These are phyloP conservation scores for Leptopilina drosophilae DNA, from an alignment of 2,888 invertebrate species.

Conservation along the genomic window DNA sequence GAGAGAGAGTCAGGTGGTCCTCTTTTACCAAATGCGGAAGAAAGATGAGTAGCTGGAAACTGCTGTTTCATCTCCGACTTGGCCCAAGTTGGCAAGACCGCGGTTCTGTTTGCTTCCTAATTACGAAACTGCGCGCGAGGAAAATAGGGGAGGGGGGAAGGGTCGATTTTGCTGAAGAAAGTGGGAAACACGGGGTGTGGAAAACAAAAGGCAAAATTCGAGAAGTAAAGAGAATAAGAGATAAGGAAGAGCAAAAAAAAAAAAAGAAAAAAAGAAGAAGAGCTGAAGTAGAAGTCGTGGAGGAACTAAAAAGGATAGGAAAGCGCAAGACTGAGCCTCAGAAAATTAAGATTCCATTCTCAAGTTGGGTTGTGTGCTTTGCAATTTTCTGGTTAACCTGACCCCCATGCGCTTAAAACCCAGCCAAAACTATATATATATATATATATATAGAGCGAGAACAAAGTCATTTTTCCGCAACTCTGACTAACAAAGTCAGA, in stretches of 20 bases:
- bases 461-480: neutral
- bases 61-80: conserved; percentile 71
- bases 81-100: conserved; percentile 72
- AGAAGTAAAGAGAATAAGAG: conserved; percentile 5
- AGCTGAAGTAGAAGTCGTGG: conserved; percentile 40
- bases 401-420: neutral
- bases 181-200: conserved; percentile 39
- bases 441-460: neutral
- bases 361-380: conserved; percentile 67
- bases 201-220: conserved; percentile 40
- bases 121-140: conserved; percentile 63
- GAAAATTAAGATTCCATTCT: conserved; percentile 70
- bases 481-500: neutral
- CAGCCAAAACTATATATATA: conserved; percentile 3
- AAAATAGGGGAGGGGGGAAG: neutral
- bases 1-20: conserved; percentile 54
- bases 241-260: neutral
- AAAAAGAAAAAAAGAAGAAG: neutral
- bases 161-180: neutral
- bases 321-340: conserved; percentile 58
- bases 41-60: conserved; percentile 65
- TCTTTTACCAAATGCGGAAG: conserved; percentile 52
- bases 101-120: conserved; percentile 72
- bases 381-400: conserved; percentile 70
- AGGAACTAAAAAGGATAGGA: conserved; percentile 48